Evolutionary conservation across 2,797 vertebrate genomes (phyloP).

Genomic region (Paguma larvata): DNA sequence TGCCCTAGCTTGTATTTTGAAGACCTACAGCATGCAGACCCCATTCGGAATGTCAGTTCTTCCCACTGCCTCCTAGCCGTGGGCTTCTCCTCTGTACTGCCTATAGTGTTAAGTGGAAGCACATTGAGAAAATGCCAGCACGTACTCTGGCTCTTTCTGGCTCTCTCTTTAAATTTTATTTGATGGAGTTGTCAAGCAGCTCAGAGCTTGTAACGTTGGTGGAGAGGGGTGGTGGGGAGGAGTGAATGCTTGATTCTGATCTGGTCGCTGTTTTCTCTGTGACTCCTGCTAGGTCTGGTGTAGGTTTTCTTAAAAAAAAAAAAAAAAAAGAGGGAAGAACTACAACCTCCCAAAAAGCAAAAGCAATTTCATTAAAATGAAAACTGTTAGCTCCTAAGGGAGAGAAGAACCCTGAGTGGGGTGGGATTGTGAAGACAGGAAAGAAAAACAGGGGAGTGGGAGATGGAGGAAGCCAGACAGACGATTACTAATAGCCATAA

Average conservation of each 20-base stretch:
- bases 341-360: not conserved
- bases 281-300: not conserved
- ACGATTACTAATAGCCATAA: slow-evolving; percentile 79
- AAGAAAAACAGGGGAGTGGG: not conserved
- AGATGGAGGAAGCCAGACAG: slow-evolving; percentile 32
- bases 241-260: slow-evolving; percentile 51
- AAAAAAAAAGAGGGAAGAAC: not conserved
- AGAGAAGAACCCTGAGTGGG: not conserved
- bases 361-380: slow-evolving; percentile 1
- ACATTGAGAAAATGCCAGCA: slow-evolving; percentile 65
- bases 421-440: not conserved
- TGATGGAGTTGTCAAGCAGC: slow-evolving; percentile 63
- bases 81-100: not conserved
- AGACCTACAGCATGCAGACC: not conserved
- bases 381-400: not conserved
- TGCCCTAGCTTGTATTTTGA: slow-evolving; percentile 18
- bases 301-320: slow-evolving; percentile 1
- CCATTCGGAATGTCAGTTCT: slow-evolving; percentile 31
- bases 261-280: not conserved
- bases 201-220: slow-evolving; percentile 12
- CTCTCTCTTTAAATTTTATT: slow-evolving; percentile 55
- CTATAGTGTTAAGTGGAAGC: slow-evolving; percentile 62
- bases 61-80: not conserved
- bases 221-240: not conserved
- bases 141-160: not conserved